phyloP scores from a whole-genome alignment of 2,113 vertebrate species.

The Engraulis encrasicolus region DNA sequence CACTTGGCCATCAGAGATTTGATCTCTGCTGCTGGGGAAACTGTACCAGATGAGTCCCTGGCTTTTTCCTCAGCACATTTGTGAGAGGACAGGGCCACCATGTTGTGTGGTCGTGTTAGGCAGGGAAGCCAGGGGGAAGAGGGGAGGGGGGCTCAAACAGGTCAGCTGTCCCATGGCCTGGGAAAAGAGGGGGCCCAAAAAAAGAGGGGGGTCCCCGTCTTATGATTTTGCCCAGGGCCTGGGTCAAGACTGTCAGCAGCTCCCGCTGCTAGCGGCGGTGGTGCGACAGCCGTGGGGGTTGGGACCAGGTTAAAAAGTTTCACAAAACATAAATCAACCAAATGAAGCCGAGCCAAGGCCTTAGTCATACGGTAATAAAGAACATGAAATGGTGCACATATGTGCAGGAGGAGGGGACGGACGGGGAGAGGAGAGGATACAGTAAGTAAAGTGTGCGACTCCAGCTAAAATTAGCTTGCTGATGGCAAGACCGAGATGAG shows the following conservation, averaged over 20 bases:
- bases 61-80: background rate
- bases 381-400: background rate
- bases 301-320: conserved; percentile 63
- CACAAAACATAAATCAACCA: conserved; percentile 61
- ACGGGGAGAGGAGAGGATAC: no score
- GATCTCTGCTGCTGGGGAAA: conserved; percentile 52
- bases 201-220: no score
- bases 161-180: no score
- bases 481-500: background rate
- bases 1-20: conserved; percentile 30
- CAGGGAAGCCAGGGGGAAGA: no score
- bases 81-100: conserved; percentile 41
- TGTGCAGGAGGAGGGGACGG: background rate
- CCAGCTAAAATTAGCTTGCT: background rate
- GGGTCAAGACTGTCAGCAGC: no score
- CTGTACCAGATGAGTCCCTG: conserved; percentile 39
- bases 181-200: no score
- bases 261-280: no score
- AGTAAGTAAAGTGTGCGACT: background rate
- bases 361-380: conserved; percentile 59
- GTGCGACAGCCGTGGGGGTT: no score
- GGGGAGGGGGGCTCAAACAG: no score
- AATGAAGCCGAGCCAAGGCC: conserved; percentile 53
- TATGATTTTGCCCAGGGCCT: no score
- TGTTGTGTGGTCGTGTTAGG: conserved; percentile 42